Conservation (phyloP, 2,888 invertebrate species). For the Cremastobaeus sp. region DNA sequence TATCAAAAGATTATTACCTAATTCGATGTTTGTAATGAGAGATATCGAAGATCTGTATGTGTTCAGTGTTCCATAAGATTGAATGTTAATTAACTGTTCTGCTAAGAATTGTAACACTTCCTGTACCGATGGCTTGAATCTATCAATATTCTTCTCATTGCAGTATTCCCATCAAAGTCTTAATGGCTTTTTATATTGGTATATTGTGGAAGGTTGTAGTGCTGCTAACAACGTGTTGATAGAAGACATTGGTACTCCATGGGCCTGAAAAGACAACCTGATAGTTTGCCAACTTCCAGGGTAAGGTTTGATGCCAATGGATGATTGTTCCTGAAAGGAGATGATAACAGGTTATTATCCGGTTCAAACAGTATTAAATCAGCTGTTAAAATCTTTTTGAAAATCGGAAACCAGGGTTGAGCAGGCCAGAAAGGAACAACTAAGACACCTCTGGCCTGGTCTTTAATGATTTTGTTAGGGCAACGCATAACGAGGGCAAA, state of each 20-base stretch:
- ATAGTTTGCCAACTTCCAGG: neutral
- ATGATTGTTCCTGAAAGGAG: neutral
- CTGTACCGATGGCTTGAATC: neutral
- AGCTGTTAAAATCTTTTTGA: neutral
- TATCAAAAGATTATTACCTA: too few relatives aligned
- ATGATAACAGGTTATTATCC: neutral
- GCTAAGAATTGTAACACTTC: neutral
- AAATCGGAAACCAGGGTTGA: neutral
- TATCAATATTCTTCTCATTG: neutral
- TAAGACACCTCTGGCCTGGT: neutral
- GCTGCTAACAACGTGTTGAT: neutral
- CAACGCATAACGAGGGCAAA: neutral
- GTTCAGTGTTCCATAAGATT: too few relatives aligned
- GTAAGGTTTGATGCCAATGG: neutral
- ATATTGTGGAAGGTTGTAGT: neutral
- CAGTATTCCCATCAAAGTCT: slow-evolving; percentile 45
- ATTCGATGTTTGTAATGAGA: too few relatives aligned
- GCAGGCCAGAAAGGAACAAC: neutral
- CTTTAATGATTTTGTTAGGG: neutral
- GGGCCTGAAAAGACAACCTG: neutral
- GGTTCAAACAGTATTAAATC: neutral
- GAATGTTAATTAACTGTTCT: too few relatives aligned
- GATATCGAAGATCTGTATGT: too few relatives aligned
- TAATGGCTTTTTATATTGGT: slow-evolving; percentile 58
- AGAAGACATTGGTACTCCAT: neutral